phyloP scores from a whole-genome alignment of 2,797 vertebrate species.

The Selene dorsalis region DNA sequence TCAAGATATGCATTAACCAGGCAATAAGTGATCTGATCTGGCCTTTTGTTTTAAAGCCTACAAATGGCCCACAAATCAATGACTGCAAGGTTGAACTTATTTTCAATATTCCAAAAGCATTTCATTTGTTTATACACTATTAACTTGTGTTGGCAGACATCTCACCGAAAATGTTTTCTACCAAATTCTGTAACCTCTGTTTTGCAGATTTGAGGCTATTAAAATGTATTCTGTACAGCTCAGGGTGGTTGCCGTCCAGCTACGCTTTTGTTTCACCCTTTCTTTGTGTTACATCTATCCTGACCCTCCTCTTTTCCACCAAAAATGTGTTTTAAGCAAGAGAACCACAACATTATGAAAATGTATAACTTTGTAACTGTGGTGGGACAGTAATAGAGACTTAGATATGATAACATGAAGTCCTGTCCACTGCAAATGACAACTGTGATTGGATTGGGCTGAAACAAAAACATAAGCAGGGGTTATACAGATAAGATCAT shows the following conservation, averaged over 20 bases:
- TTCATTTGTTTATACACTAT: too few relatives aligned
- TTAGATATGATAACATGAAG: conserved; percentile 14
- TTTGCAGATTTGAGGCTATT: neutral
- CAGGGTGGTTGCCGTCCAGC: neutral
- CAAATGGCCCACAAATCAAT: too few relatives aligned
- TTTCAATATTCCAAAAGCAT: too few relatives aligned
- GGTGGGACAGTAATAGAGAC: neutral
- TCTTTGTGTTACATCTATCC: too few relatives aligned
- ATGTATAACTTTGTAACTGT: neutral
- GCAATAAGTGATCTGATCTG: neutral
- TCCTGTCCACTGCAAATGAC: conserved; percentile 25
- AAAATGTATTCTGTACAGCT: neutral
- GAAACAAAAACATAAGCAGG: conserved; percentile 12
- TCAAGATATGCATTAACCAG: neutral
- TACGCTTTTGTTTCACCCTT: neutral
- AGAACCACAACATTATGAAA: neutral
- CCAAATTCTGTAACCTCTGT: too few relatives aligned
- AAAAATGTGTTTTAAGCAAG: neutral
- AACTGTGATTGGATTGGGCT: conserved; percentile 41
- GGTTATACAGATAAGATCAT: conserved; percentile 34
- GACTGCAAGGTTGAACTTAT: too few relatives aligned
- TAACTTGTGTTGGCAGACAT: too few relatives aligned
- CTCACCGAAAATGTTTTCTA: too few relatives aligned
- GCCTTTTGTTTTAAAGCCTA: too few relatives aligned
- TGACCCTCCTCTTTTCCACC: too few relatives aligned